Conservation (phyloP, 2,113 vertebrate species). For the Columba livia region DNA sequence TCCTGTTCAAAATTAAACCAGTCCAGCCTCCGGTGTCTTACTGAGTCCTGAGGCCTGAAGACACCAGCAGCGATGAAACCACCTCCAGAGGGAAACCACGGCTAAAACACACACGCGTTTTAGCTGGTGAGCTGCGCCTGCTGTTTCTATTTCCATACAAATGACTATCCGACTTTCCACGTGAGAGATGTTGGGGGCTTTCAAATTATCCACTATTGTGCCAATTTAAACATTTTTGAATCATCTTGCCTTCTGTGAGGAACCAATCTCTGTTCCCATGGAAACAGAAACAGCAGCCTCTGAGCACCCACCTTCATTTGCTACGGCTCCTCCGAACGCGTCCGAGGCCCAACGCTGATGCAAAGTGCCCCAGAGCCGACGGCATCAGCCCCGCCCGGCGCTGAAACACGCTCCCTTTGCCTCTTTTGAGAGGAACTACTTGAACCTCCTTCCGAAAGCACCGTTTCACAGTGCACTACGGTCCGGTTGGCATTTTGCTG, state of each 20-base stretch:
- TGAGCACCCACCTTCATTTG: fast-evolving
- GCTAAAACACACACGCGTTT: fast-evolving
- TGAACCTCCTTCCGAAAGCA: neutral
- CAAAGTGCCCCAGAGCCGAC: fast-evolving
- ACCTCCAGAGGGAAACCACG: neutral
- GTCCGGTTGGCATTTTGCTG: neutral
- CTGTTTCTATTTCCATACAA: neutral
- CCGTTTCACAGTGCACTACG: neutral
- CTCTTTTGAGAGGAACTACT: neutral
- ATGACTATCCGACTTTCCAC: fast-evolving
- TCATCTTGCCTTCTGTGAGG: neutral
- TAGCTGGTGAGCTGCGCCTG: neutral
- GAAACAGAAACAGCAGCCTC: neutral
- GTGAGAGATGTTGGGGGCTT: neutral
- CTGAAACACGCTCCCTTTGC: neutral
- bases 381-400: fast-evolving
- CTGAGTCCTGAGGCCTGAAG: neutral
- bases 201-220: neutral
- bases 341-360: fast-evolving
- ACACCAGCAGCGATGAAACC: neutral
- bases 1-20: neutral
- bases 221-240: neutral
- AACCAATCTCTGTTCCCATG: neutral
- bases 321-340: neutral
- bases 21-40: neutral